Conservation (phyloP, 2,888 invertebrate species). For the Argyresthia goedartella region DNA sequence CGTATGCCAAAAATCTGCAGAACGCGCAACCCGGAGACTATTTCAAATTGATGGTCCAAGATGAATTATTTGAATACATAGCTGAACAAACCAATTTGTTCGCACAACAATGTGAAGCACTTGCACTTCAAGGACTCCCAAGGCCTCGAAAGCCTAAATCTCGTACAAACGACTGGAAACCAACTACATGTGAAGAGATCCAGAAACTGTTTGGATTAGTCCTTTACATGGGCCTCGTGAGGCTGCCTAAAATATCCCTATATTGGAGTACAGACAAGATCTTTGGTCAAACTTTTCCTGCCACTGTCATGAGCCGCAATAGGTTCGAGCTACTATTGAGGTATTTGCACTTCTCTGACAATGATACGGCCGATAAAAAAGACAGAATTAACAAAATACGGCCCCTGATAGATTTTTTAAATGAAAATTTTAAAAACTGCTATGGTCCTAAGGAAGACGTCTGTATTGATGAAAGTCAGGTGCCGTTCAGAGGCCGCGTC, state of each 20-base stretch:
- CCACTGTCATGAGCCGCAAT: conserved; percentile 15
- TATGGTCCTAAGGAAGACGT: conserved; percentile 6
- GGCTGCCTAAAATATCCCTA: conserved; percentile 13
- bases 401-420: neutral
- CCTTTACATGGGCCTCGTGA: conserved; percentile 18
- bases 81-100: no score
- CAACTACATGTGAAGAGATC: conserved; percentile 9
- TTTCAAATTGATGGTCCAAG: no score
- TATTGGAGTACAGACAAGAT: conserved; percentile 17
- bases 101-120: no score
- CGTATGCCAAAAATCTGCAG: no score
- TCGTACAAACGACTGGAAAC: neutral
- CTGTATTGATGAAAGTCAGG: conserved; percentile 8
- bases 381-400: conserved; percentile 10
- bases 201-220: conserved; percentile 17
- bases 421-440: neutral
- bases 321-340: conserved; percentile 13
- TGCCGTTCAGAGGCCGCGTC: conserved; percentile 9
- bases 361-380: conserved; percentile 7
- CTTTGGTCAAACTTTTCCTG: conserved; percentile 13
- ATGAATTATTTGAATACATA: no score
- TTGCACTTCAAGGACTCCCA: no score
- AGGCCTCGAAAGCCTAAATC: neutral
- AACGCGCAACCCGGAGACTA: no score
- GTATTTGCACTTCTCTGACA: conserved; percentile 10